These are phyloP conservation scores for Phocides pigmalion DNA, from an alignment of 1,140 invertebrate species.

Conservation along the genomic window DNA sequence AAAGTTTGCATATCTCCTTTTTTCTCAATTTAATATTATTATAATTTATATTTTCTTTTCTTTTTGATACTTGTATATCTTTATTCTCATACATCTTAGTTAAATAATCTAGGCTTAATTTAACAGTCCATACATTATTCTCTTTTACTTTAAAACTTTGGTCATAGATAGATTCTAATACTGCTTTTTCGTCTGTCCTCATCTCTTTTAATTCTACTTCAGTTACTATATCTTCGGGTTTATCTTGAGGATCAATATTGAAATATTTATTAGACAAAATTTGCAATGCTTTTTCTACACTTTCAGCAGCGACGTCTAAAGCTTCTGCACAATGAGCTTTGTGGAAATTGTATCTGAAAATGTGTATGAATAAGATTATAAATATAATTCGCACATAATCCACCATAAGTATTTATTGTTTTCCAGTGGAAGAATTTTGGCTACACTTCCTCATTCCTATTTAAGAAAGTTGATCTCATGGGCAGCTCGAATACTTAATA, in stretches of 20 bases:
- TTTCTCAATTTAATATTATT: constrained; percentile 81
- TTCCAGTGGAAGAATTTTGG: too few species aligned
- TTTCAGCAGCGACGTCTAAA: constrained; percentile 85
- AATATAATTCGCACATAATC: too few species aligned
- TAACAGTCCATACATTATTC: constrained; percentile 87
- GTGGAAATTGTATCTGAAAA: constrained; percentile 88
- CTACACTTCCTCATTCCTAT: too few species aligned
- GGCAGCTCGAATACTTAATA: too few species aligned
- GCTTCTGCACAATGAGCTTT: constrained; percentile 89
- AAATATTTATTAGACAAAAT: constrained; percentile 89
- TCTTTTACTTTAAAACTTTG: constrained; percentile 87
- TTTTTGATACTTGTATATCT: constrained; percentile 67
- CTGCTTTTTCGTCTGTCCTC: constrained; percentile 88
- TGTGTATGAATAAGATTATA: too few species aligned
- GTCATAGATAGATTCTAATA: constrained; percentile 90
- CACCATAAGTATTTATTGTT: too few species aligned
- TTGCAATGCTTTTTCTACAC: constrained; percentile 87
- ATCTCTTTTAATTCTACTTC: constrained; percentile 85
- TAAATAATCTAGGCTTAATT: constrained; percentile 87
- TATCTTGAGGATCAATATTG: constrained; percentile 72
- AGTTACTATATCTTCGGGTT: constrained; percentile 70
- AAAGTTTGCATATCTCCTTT: constrained; percentile 88
- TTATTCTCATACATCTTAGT: constrained; percentile 85
- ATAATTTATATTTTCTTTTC: constrained; percentile 73
- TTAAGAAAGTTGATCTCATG: too few species aligned